Evolutionary conservation across 2,113 vertebrate genomes (phyloP).

Genomic region (Rhipidura dahli): DNA sequence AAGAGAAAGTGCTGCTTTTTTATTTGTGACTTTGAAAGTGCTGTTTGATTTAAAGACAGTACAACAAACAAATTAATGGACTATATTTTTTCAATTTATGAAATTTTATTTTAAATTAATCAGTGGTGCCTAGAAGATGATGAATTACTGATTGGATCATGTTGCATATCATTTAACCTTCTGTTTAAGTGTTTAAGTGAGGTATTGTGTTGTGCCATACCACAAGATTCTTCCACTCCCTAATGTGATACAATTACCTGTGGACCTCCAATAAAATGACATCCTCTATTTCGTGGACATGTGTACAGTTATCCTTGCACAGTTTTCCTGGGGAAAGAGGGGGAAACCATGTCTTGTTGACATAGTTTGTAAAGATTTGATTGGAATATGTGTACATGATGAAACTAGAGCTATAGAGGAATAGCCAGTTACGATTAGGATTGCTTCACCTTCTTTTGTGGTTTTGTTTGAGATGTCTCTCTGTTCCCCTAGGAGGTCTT

Average conservation of each 20-base stretch:
- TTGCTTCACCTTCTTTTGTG: background rate
- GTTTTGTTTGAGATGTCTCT: background rate
- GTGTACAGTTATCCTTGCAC: constrained; percentile 60
- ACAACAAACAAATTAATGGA: constrained; percentile 59
- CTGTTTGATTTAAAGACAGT: constrained; percentile 69
- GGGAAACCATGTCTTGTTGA: background rate
- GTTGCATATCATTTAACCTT: constrained; percentile 75
- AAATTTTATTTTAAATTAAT: constrained; percentile 53
- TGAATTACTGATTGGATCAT: constrained; percentile 68
- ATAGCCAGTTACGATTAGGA: background rate
- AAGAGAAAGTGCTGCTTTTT: constrained; percentile 72
- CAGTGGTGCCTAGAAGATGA: constrained; percentile 51
- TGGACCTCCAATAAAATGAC: constrained; percentile 87
- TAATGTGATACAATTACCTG: constrained; percentile 77
- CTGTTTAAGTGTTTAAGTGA: constrained; percentile 70
- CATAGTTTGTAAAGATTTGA: background rate
- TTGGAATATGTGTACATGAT: background rate
- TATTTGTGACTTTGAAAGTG: constrained; percentile 66
- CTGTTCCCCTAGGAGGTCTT: background rate
- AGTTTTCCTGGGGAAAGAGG: background rate
- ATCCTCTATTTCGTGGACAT: constrained; percentile 53
- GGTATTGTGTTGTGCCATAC: constrained; percentile 76
- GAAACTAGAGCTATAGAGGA: background rate
- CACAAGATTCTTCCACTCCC: constrained; percentile 66
- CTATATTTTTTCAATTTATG: constrained; percentile 56